phyloP scores from a whole-genome alignment of 2,888 invertebrate species.

The Cephus spinipes region DNA sequence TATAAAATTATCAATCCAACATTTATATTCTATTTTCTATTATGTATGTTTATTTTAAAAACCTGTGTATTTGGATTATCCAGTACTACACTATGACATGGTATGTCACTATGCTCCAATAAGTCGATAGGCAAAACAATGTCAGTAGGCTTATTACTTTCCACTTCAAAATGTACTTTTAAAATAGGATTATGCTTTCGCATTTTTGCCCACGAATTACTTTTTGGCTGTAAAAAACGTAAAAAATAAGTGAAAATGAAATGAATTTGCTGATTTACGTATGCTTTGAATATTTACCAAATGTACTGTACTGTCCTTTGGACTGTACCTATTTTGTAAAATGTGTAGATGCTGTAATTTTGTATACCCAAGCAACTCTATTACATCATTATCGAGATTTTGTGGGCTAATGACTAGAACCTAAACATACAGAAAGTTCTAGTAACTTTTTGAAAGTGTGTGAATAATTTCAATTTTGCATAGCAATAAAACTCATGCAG shows the following conservation, averaged over 20 bases:
- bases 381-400: constrained; percentile 79
- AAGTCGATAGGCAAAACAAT: constrained; percentile 71
- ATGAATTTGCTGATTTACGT: neutral
- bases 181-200: constrained; percentile 72
- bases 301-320: constrained; percentile 69
- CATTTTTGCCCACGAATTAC: constrained; percentile 68
- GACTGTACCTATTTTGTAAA: constrained; percentile 79
- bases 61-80: constrained; percentile 59
- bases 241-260: neutral
- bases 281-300: constrained; percentile 65
- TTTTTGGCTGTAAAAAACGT: constrained; percentile 51
- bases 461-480: constrained; percentile 2
- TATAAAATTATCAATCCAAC: neutral
- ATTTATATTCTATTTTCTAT: neutral
- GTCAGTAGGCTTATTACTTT: constrained; percentile 71
- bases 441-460: constrained; percentile 7
- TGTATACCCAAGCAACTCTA: constrained; percentile 76
- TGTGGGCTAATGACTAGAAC: constrained; percentile 77
- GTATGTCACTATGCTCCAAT: constrained; percentile 52
- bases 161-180: constrained; percentile 77
- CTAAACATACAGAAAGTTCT: constrained; percentile 60
- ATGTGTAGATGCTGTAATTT: constrained; percentile 77
- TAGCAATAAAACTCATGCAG: neutral
- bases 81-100: constrained; percentile 60
- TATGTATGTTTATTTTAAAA: constrained; percentile 2